A percentile compares a stretch with the other conserved stretches of the same genome.
phyloP scores from a whole-genome alignment of 2,113 vertebrate species.

The Pelecanus crispus region DNA sequence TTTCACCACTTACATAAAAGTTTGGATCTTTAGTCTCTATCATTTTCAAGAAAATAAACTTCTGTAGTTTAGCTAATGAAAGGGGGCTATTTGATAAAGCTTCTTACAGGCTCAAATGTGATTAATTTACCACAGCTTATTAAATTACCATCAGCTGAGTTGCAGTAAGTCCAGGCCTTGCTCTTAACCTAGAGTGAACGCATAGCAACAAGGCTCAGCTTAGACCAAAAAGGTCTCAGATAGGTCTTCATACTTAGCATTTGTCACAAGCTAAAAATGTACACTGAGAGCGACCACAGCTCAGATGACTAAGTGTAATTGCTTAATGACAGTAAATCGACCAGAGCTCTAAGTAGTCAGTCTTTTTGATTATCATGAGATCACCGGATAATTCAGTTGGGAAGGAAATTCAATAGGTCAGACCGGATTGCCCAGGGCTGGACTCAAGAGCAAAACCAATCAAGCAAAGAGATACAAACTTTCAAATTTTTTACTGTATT shows the following conservation, averaged over 20 bases:
- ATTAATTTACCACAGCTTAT: not conserved
- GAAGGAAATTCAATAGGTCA: slow-evolving; percentile 30
- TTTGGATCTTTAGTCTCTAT: not conserved
- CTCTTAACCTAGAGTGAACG: not conserved
- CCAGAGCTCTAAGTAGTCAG: not conserved
- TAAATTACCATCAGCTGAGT: not conserved
- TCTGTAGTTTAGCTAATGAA: not conserved
- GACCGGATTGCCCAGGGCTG: not conserved
- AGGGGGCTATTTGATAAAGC: not conserved
- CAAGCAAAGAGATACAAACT: not conserved
- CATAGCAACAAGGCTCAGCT: not conserved
- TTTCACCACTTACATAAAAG: not conserved
- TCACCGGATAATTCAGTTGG: not conserved
- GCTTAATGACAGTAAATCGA: not conserved
- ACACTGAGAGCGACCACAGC: not conserved
- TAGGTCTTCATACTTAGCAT: not conserved
- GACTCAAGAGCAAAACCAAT: not conserved
- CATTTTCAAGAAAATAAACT: not conserved
- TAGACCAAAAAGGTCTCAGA: not conserved
- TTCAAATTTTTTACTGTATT: not conserved
- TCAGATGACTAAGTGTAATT: not conserved
- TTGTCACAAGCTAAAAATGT: not conserved
- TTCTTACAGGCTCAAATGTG: not conserved
- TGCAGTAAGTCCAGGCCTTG: not conserved
- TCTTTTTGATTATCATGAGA: not conserved